Conservation (phyloP, 2,113 vertebrate species). For the Colossoma macropomum region DNA sequence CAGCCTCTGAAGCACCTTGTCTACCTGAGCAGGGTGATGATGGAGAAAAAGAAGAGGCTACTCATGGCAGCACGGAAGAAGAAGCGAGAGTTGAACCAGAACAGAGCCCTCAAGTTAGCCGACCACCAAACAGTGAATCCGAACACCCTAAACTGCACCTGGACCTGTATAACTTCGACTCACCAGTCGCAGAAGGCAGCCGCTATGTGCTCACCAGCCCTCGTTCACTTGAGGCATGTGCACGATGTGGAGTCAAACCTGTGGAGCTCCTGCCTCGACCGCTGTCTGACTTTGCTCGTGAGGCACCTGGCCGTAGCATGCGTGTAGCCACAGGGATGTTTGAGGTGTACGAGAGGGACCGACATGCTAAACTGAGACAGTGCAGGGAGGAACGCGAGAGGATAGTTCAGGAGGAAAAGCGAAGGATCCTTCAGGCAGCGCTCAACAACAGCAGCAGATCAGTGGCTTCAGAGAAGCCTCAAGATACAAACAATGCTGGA, state of each 20-base stretch:
- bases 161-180: conserved; percentile 96
- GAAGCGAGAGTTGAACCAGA: neutral
- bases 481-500: conserved; percentile 48
- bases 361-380: conserved; percentile 89
- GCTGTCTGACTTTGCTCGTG: conserved; percentile 87
- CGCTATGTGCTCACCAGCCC: conserved; percentile 97
- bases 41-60: conserved; percentile 63
- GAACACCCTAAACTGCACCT: conserved; percentile 87
- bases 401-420: conserved; percentile 91
- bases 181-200: conserved; percentile 90
- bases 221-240: conserved; percentile 95
- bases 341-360: conserved; percentile 89
- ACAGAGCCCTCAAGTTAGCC: conserved; percentile 47
- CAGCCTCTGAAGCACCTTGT: conserved; percentile 66
- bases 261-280: conserved; percentile 90
- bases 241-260: conserved; percentile 91
- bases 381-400: conserved; percentile 91
- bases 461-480: conserved; percentile 69
- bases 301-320: conserved; percentile 92
- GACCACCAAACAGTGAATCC: conserved; percentile 59
- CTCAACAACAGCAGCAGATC: conserved; percentile 73
- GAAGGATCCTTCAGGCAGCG: conserved; percentile 82
- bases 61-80: conserved; percentile 51
- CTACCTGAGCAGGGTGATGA: conserved; percentile 65
- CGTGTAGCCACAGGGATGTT: conserved; percentile 90